A percentile compares a stretch with the other conserved stretches of the same genome.
Evolutionary conservation across 2,797 vertebrate species (phyloP).

Genomic region (Trematomus bernacchii): DNA sequence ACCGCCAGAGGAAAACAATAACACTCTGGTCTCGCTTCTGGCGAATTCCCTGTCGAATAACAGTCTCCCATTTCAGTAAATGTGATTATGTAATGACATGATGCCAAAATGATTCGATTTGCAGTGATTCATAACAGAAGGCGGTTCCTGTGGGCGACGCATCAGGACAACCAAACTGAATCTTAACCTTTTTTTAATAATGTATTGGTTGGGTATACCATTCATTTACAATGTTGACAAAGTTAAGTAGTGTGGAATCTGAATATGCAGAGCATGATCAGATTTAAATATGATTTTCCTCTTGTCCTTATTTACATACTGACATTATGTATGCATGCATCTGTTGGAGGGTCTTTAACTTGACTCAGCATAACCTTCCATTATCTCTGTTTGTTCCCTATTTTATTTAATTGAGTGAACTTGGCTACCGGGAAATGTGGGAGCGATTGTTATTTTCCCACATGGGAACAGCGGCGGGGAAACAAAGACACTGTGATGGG

Average conservation of each 20-base stretch:
- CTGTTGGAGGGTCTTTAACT: constrained; percentile 26
- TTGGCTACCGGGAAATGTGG: constrained; percentile 39
- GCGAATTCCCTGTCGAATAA: constrained; percentile 17
- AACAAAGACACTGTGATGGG: constrained; percentile 76
- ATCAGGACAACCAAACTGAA: constrained; percentile 13
- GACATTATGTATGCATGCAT: constrained; percentile 9
- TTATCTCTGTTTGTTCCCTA: constrained; percentile 25
- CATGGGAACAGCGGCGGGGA: constrained; percentile 53
- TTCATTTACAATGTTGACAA: neutral
- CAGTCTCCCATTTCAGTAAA: constrained; percentile 49
- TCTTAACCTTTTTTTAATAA: neutral
- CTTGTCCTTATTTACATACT: constrained; percentile 7
- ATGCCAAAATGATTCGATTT: constrained; percentile 64
- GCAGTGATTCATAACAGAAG: constrained; percentile 47
- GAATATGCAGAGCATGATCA: neutral
- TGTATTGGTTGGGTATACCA: neutral
- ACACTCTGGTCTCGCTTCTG: constrained; percentile 2
- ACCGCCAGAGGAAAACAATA: constrained; percentile 6
- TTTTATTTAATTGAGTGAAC: constrained; percentile 49
- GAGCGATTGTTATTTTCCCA: constrained; percentile 66
- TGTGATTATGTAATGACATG: constrained; percentile 33
- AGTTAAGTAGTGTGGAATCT: constrained; percentile 4
- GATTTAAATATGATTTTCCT: neutral
- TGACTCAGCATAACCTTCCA: constrained; percentile 11
- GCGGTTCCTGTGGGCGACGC: constrained; percentile 10